Evolutionary conservation across 2,113 vertebrate genomes (phyloP).

Genomic region (Cichladusa arquata): DNA sequence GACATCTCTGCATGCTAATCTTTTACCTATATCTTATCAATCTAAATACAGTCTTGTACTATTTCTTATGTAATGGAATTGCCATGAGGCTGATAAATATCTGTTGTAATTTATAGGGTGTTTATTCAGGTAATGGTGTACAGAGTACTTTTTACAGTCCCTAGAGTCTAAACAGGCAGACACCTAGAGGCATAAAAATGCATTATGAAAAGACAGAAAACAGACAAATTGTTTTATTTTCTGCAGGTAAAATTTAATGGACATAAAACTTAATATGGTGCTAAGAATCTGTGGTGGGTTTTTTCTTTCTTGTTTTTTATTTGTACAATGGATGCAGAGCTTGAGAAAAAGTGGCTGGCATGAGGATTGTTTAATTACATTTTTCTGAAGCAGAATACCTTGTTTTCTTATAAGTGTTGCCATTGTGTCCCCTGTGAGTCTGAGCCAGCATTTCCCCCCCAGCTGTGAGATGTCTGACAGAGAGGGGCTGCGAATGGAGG

Average conservation of each 20-base stretch:
- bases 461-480: background rate
- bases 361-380: slow-evolving; percentile 33
- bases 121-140: slow-evolving; percentile 67
- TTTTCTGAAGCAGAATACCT: background rate
- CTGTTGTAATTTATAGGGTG: slow-evolving; percentile 63
- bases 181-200: slow-evolving; percentile 57
- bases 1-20: slow-evolving; percentile 28
- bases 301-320: background rate
- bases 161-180: slow-evolving; percentile 44
- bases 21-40: slow-evolving; percentile 61
- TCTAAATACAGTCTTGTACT: slow-evolving; percentile 40
- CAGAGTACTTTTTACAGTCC: slow-evolving; percentile 56
- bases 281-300: background rate
- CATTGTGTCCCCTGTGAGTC: background rate
- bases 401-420: slow-evolving; percentile 1
- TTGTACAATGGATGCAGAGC: background rate
- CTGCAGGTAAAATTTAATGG: slow-evolving; percentile 59
- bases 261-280: slow-evolving; percentile 52
- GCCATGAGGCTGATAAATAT: slow-evolving; percentile 48
- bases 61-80: slow-evolving; percentile 47
- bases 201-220: slow-evolving; percentile 62
- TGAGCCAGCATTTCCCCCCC: background rate
- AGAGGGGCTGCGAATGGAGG: background rate
- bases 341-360: background rate
- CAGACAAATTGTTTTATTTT: slow-evolving; percentile 59